phyloP scores from a whole-genome alignment of 2,797 vertebrate genomes.

The Sarcophilus harrisii region DNA sequence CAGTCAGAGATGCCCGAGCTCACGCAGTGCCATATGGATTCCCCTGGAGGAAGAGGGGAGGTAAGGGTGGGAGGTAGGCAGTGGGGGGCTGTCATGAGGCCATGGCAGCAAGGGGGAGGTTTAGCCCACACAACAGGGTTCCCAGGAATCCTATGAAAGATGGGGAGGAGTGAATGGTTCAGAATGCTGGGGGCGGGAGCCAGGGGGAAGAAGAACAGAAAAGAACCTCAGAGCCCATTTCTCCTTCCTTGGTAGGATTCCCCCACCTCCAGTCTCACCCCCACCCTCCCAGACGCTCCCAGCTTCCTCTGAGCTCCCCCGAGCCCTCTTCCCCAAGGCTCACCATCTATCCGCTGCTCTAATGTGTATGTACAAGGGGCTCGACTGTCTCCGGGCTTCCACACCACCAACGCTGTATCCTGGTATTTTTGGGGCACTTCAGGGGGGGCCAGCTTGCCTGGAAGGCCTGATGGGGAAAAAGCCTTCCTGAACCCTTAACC shows the following conservation, averaged over 20 bases:
- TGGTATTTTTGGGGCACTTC: conserved; percentile 97
- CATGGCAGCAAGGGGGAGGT: accelerated
- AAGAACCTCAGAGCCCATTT: background rate
- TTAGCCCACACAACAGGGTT: conserved; percentile 24
- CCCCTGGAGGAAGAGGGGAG: conserved; percentile 85
- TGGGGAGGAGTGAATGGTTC: background rate
- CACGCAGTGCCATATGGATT: conserved; percentile 92
- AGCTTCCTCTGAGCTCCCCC: background rate
- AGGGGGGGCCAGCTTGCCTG: conserved; percentile 93
- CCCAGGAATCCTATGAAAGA: conserved; percentile 15
- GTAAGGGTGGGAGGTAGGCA: accelerated
- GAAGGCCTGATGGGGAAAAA: conserved; percentile 87
- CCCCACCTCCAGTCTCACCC: too few relatives aligned
- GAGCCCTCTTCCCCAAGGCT: conserved; percentile 14
- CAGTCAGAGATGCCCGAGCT: conserved; percentile 93
- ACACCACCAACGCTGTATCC: conserved; percentile 95
- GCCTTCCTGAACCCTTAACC: background rate
- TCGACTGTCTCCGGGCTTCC: conserved; percentile 94
- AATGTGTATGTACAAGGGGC: conserved; percentile 96
- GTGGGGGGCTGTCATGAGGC: background rate
- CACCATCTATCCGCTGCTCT: conserved; percentile 93
- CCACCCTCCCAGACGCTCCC: background rate
- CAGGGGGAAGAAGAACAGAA: background rate
- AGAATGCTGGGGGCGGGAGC: background rate
- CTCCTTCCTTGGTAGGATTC: background rate